These are phyloP conservation scores for Araneus ventricosus DNA, from an alignment of 1,140 invertebrate species.

Conservation along the genomic window DNA sequence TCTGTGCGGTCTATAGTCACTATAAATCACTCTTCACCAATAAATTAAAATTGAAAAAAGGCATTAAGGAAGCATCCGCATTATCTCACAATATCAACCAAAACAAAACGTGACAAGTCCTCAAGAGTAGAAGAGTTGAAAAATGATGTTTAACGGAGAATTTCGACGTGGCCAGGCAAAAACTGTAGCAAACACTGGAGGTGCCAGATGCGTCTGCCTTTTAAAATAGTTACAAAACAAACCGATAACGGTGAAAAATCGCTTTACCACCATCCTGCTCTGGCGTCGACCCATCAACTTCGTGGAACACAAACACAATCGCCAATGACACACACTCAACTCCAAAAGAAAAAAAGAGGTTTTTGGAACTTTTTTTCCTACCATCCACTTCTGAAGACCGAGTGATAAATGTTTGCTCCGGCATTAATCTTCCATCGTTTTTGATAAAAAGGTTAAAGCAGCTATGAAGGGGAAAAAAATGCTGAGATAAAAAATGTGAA, in stretches of 20 bases:
- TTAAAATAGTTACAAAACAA: conserved; percentile 43
- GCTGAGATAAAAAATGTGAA: neutral
- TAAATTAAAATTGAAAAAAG: neutral
- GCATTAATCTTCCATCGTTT: conserved; percentile 43
- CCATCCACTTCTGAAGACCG: neutral
- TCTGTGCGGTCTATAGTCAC: neutral
- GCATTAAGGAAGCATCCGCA: neutral
- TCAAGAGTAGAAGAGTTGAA: neutral
- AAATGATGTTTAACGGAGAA: conserved; percentile 10
- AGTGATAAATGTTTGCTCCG: conserved; percentile 45
- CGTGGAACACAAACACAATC: conserved; percentile 34
- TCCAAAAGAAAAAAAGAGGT: neutral
- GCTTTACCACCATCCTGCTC: neutral
- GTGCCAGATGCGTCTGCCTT: conserved; percentile 36
- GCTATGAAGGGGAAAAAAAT: neutral
- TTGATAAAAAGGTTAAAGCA: neutral
- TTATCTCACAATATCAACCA: neutral
- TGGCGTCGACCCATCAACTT: conserved; percentile 12
- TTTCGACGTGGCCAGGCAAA: neutral
- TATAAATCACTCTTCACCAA: neutral
- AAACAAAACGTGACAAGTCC: neutral
- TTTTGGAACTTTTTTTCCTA: neutral
- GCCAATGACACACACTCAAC: conserved; percentile 18
- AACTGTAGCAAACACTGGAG: neutral
- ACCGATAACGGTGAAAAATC: conserved; percentile 53